Evolutionary conservation across 1,140 invertebrate genomes (phyloP), one percentile per base, ranked within the genome.

Genomic region (Araneus ventricosus): DNA sequence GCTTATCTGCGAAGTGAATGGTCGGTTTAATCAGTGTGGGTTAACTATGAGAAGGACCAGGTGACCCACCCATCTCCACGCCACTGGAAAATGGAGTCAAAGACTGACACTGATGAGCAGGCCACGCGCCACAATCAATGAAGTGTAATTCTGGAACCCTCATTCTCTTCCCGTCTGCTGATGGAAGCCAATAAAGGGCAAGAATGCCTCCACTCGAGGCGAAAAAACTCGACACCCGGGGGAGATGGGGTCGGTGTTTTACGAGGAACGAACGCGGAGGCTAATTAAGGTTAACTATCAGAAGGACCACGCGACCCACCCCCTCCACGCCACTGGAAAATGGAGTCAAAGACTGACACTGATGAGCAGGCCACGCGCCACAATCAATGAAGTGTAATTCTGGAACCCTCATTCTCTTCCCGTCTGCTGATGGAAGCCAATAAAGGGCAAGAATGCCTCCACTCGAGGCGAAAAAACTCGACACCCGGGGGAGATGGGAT

Each of bases 201-300:
- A 17, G 22, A 59, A 59, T 59, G 24, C 63, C 10, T 14, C 63
- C n/a, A 67, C 63, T 67, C 63, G 27, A n/a, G 24, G 27, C 2
- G 27, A 63, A 63, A 67, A 67, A 67, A 67, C 63, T 67, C 63
- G n/a, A 67, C 57, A 17, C 57, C 57, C 6, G 1, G 20, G 63
- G 70, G 27, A 20, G 70, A 75, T 34, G 30, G 20, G 30, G 37
- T 37, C 27, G 14, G 63, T 20, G 10, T 5, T 75, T 34, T 75
- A 37, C 30, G 70, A 75, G 70, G 37, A 22, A 63, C 59, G 59
- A 63, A 63, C 59, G n/a, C 70, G 70, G 5, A 34, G 30, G 34
- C 70, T 75, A 75, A 75, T 75, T 75, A 75, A 34, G 70, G 70
- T 75, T 75, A 75, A 75, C 70, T 37, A 75, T 75, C 34, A 34